These are phyloP conservation scores for Pogonomyrmex barbatus DNA, from an alignment of 1,140 invertebrate species.

Conservation along the genomic window DNA sequence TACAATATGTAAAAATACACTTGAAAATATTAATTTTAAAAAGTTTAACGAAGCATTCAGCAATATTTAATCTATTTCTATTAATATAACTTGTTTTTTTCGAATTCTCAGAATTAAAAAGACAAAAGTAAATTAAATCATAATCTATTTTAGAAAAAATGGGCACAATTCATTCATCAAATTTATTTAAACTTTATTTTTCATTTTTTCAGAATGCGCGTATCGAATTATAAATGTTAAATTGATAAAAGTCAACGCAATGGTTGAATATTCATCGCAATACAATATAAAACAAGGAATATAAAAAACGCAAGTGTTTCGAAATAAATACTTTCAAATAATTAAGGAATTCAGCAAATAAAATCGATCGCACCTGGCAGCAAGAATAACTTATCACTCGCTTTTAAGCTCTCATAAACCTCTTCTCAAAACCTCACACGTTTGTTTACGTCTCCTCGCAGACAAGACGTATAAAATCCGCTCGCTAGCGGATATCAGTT, in stretches of 20 bases:
- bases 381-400: background rate
- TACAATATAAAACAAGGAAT: background rate
- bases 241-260: background rate
- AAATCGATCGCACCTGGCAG: background rate
- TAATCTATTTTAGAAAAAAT: too few relatives aligned
- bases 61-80: too few relatives aligned
- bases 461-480: background rate
- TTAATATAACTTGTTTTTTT: too few relatives aligned
- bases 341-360: too few relatives aligned
- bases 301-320: background rate
- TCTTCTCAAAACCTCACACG: slow-evolving; percentile 7
- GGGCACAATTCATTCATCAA: background rate
- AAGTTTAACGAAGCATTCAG: too few relatives aligned
- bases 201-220: background rate
- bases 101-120: too few relatives aligned
- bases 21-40: background rate
- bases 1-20: background rate
- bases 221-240: background rate
- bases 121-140: too few relatives aligned
- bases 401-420: slow-evolving; percentile 26
- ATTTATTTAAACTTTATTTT: background rate
- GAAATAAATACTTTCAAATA: background rate
- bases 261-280: background rate
- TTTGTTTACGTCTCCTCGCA: slow-evolving; percentile 56
- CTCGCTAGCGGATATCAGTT: background rate